phyloP scores from a whole-genome alignment of 2,113 vertebrate species.

The Scortum barcoo region DNA sequence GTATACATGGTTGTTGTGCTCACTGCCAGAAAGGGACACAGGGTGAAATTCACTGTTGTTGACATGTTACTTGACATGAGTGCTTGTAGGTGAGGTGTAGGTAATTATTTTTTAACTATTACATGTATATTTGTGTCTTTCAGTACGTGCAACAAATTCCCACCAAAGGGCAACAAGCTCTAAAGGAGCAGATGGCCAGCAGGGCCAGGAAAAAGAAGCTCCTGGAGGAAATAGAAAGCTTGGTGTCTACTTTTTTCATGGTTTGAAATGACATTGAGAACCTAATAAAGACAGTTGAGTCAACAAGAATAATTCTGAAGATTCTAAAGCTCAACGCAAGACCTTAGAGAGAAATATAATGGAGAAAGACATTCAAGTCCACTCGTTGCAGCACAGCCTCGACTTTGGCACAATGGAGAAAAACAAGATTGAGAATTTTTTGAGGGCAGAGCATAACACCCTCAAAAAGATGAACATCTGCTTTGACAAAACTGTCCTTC shows the following conservation, averaged over 20 bases:
- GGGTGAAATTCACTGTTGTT: neutral
- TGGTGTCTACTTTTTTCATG: constrained; percentile 1
- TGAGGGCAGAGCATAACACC: too few relatives aligned
- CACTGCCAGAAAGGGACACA: neutral
- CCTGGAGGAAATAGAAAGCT: neutral
- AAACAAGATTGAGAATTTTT: too few relatives aligned
- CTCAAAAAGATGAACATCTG: neutral
- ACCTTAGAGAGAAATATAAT: too few relatives aligned
- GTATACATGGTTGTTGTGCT: neutral
- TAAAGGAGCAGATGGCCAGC: neutral
- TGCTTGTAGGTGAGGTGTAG: too few relatives aligned
- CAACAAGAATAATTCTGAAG: too few relatives aligned
- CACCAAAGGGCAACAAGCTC: too few relatives aligned
- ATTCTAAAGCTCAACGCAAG: too few relatives aligned
- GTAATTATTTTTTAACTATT: too few relatives aligned
- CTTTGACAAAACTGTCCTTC: neutral
- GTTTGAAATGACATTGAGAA: neutral
- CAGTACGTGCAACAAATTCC: neutral
- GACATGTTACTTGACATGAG: neutral
- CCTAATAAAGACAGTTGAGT: neutral
- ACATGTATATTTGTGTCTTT: neutral
- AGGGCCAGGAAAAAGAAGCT: neutral
- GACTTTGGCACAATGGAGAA: too few relatives aligned
- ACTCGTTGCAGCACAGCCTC: too few relatives aligned
- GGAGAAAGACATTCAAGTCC: too few relatives aligned